Base-by-base conservation (phyloP, 1,140 invertebrate species). In the Habropoda laboriosa region DNA sequence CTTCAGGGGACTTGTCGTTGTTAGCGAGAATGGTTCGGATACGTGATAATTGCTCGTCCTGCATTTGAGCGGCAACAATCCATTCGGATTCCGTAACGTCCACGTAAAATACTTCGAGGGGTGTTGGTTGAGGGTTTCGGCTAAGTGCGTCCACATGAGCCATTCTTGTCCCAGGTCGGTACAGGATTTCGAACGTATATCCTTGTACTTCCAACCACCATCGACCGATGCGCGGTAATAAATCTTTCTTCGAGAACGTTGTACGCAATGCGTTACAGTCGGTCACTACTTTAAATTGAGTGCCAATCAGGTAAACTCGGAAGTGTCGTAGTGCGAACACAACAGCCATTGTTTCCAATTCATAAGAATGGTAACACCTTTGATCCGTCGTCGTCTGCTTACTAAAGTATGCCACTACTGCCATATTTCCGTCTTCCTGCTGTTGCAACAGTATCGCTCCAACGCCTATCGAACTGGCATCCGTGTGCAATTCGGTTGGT, bases 141-240 rank as follows among this genome's bases (percentile, higher is more conserved):
- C 71, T 73, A 1, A 74, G 58, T 12, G 49, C 47, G 16, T 75
- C 73, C n/a, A 55, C 60, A 13, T 75, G 61, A 3, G 49, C 60
- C 60, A 75, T 75, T 16, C 10, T 38, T 3, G 38, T 13, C 1
- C 60, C 35, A 5, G 49, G 35, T 2, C 61, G 60, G 8, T 75
- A 64, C 10, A 60, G 0, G 2, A 75, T 30, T 6, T 75, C 35
- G 7, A 75, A 75, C 3, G 58, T 75, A 13, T 40, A 75, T 3
- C 64, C 60, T 27, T 74, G 72, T 30, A 75, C 47, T 3, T 75
- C 47, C 3, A 75, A 27, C 60, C 47, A 63, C 72, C 72, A 75
- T 27, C 35, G 45, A 8, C 45, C 72, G 7, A 75, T 35, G 8
- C 49, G 73, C 1, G 61, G 61, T 6, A 66, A 32, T 24, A 75